Evolutionary conservation across 2,113 vertebrate genomes (phyloP).

Genomic region (Melanotaenia duboulayi): DNA sequence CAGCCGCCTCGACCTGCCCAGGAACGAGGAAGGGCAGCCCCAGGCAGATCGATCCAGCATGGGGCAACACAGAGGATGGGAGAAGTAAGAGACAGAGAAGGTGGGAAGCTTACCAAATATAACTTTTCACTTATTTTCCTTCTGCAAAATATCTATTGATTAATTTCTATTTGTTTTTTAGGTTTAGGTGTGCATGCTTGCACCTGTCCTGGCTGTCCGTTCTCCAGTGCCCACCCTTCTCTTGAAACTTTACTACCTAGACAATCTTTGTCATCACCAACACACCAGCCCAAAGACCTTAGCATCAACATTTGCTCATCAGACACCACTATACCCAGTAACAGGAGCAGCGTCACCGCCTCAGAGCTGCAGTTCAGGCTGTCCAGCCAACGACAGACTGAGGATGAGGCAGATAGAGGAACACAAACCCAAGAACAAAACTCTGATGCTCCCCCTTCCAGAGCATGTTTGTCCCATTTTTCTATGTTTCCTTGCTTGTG

Average conservation of each 20-base stretch:
- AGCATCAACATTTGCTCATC: conserved; percentile 61
- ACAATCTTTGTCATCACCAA: conserved; percentile 25
- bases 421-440: conserved; percentile 31
- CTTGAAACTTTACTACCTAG: conserved; percentile 71
- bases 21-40: conserved; percentile 50
- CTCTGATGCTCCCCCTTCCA: conserved; percentile 32
- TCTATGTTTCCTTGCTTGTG: conserved; percentile 79
- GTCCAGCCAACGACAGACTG: conserved; percentile 35
- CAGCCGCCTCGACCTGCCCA: conserved; percentile 43
- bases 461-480: conserved; percentile 54
- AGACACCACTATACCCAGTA: conserved; percentile 49
- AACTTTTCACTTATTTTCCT: not conserved
- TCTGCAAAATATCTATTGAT: not conserved
- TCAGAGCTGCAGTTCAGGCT: conserved; percentile 18
- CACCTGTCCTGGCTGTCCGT: conserved; percentile 81
- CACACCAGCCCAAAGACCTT: conserved; percentile 60
- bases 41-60: conserved; percentile 14
- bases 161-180: not conserved
- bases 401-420: conserved; percentile 48
- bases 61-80: conserved; percentile 47
- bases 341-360: conserved; percentile 11
- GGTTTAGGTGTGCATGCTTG: conserved; percentile 72
- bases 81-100: conserved; percentile 41
- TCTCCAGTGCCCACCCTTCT: conserved; percentile 55
- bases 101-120: not conserved